A percentile compares a stretch with the other conserved stretches of the same genome.
phyloP scores from a whole-genome alignment of 2,797 vertebrate species.

The Anisognathus igniventris region DNA sequence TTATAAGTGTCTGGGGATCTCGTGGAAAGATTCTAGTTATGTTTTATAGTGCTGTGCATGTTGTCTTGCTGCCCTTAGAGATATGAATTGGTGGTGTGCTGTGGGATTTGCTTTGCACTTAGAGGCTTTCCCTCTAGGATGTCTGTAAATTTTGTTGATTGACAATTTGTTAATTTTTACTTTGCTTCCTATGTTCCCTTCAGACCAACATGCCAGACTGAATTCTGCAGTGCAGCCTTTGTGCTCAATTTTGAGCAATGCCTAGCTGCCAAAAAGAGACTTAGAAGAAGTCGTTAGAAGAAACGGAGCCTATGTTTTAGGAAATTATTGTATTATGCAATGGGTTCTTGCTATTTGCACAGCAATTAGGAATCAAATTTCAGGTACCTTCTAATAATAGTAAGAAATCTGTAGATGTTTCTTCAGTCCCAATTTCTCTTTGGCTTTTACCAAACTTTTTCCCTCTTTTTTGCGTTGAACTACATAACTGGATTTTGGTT shows the following conservation, averaged over 20 bases:
- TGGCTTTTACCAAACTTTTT: not conserved
- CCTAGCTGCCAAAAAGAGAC: not conserved
- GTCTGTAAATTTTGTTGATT: not conserved
- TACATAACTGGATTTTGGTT: not conserved
- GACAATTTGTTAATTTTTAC: slow-evolving; percentile 12
- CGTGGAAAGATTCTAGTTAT: not conserved
- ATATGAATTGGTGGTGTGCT: not conserved
- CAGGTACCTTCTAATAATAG: not conserved
- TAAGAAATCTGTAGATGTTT: not conserved
- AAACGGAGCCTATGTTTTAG: not conserved
- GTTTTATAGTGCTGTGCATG: not conserved
- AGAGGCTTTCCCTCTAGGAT: not conserved
- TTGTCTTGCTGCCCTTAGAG: not conserved
- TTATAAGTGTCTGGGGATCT: not conserved
- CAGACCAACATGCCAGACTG: not conserved
- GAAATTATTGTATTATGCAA: not conserved
- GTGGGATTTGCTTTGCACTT: not conserved
- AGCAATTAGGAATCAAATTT: not conserved
- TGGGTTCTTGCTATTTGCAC: not conserved
- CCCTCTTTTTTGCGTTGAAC: not conserved
- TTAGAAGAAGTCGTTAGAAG: not conserved
- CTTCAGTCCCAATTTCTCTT: not conserved
- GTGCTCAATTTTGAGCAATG: not conserved
- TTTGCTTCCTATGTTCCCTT: not conserved
- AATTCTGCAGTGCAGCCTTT: not conserved